Evolutionary conservation across 2,888 invertebrate species (phyloP), one percentile per base, ranked within the genome.

Genomic region (Lissonota sp.): DNA sequence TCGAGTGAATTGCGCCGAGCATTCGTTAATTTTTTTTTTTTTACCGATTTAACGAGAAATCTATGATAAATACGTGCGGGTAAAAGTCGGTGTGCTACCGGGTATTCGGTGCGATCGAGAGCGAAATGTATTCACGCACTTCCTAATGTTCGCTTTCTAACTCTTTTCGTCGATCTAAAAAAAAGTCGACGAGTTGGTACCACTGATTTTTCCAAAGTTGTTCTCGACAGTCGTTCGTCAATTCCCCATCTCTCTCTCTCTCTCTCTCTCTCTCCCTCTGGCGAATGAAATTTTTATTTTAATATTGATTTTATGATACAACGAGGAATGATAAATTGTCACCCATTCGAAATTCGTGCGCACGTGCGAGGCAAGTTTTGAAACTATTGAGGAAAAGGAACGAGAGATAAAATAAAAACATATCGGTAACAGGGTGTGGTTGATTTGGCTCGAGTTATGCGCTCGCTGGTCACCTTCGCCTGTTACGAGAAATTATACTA

Each of bases 401-500:
- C 44, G 51, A 51, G 5, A 12, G 26, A 12, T 53, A 14, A 76
- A 79, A 76, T n/a, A n/a, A 66, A 42, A 60, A 53, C 12, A 26
- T 26, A 53, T 16, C 46, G 39, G 86, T 86, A 82, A 77, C 79
- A 80, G 85, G 89, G 88, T 82, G 89, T 88, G 89, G 88, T 84
- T 84, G 72, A 71, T 76, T 84, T 77, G 80, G 84, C 85, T 85
- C 80, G 76, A 87, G 85, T 75, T 72, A 70, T 78, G 81, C 74
- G 84, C 69, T 44, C 42, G 42, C 40, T 46, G 51, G 10, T 80
- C 72, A 51, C 16, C 63, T 49, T 10, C 26, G 71, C 74, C 63
- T 84, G 83, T 83, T 79, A 81, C 79, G 84, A 82, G 84, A 86
- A 84, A 84, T 85, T 26, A 26, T 26, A 26, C 26, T 26, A 78